These are phyloP conservation scores for Myotis vivesi DNA, from an alignment of 2,797 vertebrate genomes.

Conservation along the genomic window DNA sequence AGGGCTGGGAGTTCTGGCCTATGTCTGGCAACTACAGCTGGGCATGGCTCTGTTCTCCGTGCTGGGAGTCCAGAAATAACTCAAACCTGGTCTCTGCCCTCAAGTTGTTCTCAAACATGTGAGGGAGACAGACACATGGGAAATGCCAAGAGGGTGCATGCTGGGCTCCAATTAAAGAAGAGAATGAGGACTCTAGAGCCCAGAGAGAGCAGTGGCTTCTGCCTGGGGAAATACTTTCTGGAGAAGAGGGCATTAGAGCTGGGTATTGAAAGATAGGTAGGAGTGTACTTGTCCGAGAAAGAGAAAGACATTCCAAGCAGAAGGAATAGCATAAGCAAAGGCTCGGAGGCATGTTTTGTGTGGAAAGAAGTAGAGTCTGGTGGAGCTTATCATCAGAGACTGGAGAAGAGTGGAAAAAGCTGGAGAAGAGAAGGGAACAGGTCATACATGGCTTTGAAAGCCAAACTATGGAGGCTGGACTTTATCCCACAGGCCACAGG, in stretches of 20 bases:
- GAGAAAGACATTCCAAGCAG: not conserved
- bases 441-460: not conserved
- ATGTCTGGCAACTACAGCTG: not conserved
- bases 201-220: not conserved
- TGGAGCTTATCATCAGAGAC: not conserved
- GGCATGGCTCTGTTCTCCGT: not conserved
- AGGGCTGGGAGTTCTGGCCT: not conserved
- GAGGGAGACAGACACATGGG: not conserved
- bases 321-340: not conserved
- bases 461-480: not conserved
- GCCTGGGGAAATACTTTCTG: not conserved
- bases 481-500: not conserved
- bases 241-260: not conserved
- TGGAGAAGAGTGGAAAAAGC: not conserved
- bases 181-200: not conserved
- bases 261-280: not conserved
- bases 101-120: not conserved
- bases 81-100: constrained; percentile 20
- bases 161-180: not conserved
- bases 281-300: not conserved
- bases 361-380: not conserved
- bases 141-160: not conserved
- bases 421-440: not conserved
- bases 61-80: constrained; percentile 50
- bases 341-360: not conserved